Base-by-base conservation (phyloP, 2,888 invertebrate genomes). In the Ennomos quercinarius region DNA sequence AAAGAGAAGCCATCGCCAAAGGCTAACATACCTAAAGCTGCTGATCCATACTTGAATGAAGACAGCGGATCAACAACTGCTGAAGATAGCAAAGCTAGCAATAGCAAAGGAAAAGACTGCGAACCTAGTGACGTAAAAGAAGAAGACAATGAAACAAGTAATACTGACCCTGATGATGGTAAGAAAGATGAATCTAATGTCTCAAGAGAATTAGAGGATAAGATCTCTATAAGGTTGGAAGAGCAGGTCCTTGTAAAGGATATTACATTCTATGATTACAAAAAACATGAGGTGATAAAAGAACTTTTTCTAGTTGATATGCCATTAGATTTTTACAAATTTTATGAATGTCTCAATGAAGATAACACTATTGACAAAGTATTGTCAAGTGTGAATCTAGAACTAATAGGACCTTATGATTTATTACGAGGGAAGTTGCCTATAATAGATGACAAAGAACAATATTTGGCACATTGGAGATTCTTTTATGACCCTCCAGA, bases 401-500 rank as follows among this genome's bases (percentile, higher is more conserved):
- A 94, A 67, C 87, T 98, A 44, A 97, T 98, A 43, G 99, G 99
- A 0, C 97, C 98, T 0, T 99, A 94, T 89, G 98, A 99, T 84
- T 94, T 97, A 51, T 83, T 99, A 39, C 89, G 93, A 45, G 95
- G 95, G 8, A 94, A 94, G 73, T 93, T 96, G 64, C 93, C 93
- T 2, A 83, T 87, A 57, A 80, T 94, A 27, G 84, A 93, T 0
- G 86, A 94, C 60, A 93, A 95, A 62, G 89, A 94, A 61, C 89
- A 95, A 61, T 97, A 95, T 80, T 93, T 98, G 47, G 87, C 95
- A 9, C 98, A 98, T 81, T 98, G 97, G 96, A 94, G 99, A 71
- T 99, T 96, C 86, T 98, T 94, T 81, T 98, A 96, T 84, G 99
- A 99, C 91, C 97, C 98, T 9, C 99, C 99, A 9, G 99, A 99